Base-by-base conservation (phyloP, 2,888 invertebrate genomes). In the Argyra leucocephala region DNA sequence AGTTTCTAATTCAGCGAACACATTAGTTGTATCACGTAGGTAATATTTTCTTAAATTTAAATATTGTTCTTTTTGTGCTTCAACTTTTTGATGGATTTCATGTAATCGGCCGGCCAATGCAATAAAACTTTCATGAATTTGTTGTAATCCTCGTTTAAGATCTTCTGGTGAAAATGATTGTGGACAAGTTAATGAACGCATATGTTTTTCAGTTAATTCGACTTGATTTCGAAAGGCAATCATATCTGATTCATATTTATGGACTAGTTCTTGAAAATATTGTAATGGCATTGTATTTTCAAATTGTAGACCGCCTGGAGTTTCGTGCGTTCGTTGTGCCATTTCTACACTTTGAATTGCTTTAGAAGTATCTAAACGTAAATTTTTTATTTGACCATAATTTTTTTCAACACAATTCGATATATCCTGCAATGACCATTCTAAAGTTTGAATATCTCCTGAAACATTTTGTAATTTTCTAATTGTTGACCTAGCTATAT, bases 101-200 rank as follows among this genome's bases (percentile, higher is more conserved):
- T 94, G 92, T 57, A 94, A 79, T 57, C 91, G 86, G 0, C 92
- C 93, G n/a, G 94, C 94, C 66, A 95, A 79, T 0, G 91, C 90
- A 37, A 95, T 88, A 72, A 94, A 86, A 3, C 91, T 90, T 76
- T 92, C 92, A 76, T 94, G 91, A 72, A 94, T 85, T 73, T 91
- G 86, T 37, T 86, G 85, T 79, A 95, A 87, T 22, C 92, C 88
- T 65, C 87, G 80, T 12, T 89, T 86, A 67, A 94, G 76, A 78
- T 94, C 93, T 77, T 89, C 86, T 0, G 89, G 86, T 4, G 87
- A 85, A 61, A 90, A 80, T 62, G 83, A 81, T 71, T 83, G 83
- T 0, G 87, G 86, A 67, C 76, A 75, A 70, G 86, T 83, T 71
- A 87, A 79, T 22, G 87, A 86, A 65, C 84, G 83, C 73, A 90